These are phyloP conservation scores for Tyrannus savana DNA, from an alignment of 2,113 vertebrate genomes.

Conservation along the genomic window DNA sequence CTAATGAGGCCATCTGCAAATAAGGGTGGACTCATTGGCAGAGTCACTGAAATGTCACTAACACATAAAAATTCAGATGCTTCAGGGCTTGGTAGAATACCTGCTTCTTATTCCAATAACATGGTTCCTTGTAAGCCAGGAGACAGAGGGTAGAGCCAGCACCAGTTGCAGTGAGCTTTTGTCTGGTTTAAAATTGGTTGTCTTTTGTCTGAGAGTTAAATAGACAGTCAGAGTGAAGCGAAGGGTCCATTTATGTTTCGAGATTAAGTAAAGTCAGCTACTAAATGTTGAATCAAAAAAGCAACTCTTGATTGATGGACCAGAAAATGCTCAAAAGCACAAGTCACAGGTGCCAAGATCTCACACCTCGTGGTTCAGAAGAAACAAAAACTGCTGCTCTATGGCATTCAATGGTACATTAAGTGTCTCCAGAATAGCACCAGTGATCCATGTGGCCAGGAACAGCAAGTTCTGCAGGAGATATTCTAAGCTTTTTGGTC, in stretches of 20 bases:
- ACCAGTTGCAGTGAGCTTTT: not conserved
- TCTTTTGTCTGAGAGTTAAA: not conserved
- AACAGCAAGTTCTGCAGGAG: not conserved
- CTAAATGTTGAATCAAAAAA: not conserved
- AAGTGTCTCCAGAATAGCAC: not conserved
- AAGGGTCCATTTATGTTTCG: not conserved
- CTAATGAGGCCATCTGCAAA: not conserved
- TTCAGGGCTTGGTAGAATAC: not conserved
- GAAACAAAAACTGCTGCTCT: not conserved
- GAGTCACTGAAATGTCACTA: not conserved
- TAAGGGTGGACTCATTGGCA: not conserved
- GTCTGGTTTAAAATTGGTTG: not conserved
- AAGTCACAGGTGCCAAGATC: not conserved
- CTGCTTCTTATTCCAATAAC: not conserved
- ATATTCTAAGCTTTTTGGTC: not conserved
- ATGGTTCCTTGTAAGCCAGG: not conserved
- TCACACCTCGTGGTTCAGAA: not conserved
- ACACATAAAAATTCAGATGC: not conserved
- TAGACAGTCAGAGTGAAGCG: not conserved
- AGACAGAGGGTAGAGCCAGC: not conserved
- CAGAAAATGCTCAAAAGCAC: not conserved
- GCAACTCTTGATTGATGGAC: not conserved
- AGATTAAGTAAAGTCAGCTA: not conserved
- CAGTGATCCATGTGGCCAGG: not conserved
- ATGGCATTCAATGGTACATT: not conserved